phyloP scores from a whole-genome alignment of 2,113 vertebrate species.

The Chroicocephalus ridibundus region DNA sequence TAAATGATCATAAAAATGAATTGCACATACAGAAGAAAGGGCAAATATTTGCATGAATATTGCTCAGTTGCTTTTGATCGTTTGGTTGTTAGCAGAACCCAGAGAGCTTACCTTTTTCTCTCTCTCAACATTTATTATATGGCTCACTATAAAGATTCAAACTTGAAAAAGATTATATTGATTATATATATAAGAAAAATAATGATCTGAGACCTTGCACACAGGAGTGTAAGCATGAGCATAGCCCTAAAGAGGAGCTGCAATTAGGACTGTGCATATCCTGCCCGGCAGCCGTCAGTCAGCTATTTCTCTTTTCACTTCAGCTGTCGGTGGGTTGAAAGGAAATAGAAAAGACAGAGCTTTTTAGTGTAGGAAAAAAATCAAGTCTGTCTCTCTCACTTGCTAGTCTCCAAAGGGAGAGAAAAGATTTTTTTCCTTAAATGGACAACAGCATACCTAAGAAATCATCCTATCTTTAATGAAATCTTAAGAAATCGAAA shows the following conservation, averaged over 20 bases:
- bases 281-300: background rate
- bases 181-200: background rate
- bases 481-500: background rate
- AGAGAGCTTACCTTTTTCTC: background rate
- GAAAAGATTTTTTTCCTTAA: background rate
- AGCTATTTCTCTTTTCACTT: background rate
- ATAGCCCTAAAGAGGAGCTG: background rate
- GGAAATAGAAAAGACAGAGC: background rate
- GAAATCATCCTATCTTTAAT: background rate
- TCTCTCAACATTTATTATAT: background rate
- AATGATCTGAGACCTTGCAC: background rate
- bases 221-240: background rate
- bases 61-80: background rate
- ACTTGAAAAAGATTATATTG: background rate
- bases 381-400: background rate
- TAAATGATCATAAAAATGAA: background rate
- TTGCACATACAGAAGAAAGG: background rate
- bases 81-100: background rate
- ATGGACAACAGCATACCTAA: background rate
- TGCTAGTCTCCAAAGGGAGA: background rate
- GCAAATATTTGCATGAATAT: background rate
- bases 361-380: background rate
- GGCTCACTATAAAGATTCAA: background rate
- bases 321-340: background rate
- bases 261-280: background rate